Evolutionary conservation across 2,113 vertebrate genomes (phyloP), one percentile per base, ranked within the genome.

Genomic region (Junco hyemalis): DNA sequence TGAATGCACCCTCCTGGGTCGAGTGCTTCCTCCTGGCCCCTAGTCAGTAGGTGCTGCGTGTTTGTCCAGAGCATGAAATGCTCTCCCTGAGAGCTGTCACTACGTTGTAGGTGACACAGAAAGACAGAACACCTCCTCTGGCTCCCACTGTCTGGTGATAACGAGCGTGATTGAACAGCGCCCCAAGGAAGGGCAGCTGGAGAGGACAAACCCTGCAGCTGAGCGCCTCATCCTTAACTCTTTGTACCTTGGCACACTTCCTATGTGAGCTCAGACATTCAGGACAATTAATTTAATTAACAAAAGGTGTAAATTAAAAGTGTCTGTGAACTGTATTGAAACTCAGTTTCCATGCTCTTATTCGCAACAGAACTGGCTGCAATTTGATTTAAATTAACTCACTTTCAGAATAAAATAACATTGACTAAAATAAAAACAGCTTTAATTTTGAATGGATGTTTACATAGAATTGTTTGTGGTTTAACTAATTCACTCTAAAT

Each of bases 341-440:
- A 47, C 64, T 86, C 82, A 66, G 21, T 94, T 93, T 96, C 47
- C 88, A 92, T 47, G 66, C 56, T 93, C 24, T 90, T 91, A 63
- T 70, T 93, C 86, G 74, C 72, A 74, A 74, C 83, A 86, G 35
- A 84, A 84, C 29, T 71, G 72, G 42, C 47, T 86, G 60, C 83
- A 93, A 84, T 96, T 96, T 81, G 68, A 94, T 94, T 96, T 90
- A 86, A 94, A 95, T 93, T 81, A 91, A 91, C 78, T 88, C 72
- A 9, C 91, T 95, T 95, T 93, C 92, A 74, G 72, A 93, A 78
- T 66, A 86, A 96, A 95, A 90, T 63, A 94, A 88, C 88, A 83
- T 5, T 66, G 82, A 88, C 35, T 29, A 81, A 86, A 88, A 82
- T 66, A 92, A 92, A 93, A 86, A 38, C 59, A 77, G 56, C 68